These are phyloP conservation scores for Anolis apletophallus DNA, from an alignment of 2,797 vertebrate species.

Conservation along the genomic window DNA sequence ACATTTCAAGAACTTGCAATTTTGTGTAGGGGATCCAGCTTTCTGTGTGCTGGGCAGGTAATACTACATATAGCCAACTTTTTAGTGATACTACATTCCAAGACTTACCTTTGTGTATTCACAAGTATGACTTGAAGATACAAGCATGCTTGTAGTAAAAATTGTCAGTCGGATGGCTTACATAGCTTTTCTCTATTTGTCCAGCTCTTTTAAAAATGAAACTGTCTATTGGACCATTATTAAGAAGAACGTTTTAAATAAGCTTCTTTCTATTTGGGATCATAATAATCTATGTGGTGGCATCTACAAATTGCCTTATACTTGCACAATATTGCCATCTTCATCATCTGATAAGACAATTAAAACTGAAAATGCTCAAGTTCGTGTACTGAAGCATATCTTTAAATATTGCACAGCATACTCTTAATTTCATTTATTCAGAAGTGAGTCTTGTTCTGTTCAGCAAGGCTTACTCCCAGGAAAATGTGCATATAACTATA, in stretches of 20 bases:
- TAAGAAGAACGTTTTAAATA: neutral
- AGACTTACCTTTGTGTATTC: too few species aligned
- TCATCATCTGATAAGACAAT: neutral
- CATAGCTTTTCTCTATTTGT: neutral
- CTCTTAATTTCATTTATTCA: neutral
- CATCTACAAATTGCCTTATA: neutral
- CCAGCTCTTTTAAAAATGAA: neutral
- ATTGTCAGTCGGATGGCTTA: too few species aligned
- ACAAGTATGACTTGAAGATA: too few species aligned
- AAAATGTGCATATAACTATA: neutral
- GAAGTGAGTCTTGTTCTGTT: neutral
- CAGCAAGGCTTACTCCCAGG: neutral
- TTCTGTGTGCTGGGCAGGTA: neutral
- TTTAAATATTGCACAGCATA: neutral
- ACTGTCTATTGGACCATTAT: neutral
- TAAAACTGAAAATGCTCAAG: neutral
- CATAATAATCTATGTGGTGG: neutral
- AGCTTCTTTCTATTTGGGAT: neutral
- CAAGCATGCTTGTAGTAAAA: neutral
- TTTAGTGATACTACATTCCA: neutral
- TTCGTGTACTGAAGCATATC: neutral
- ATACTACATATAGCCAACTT: neutral
- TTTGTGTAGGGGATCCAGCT: neutral
- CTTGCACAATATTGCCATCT: too few species aligned
- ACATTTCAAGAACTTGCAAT: neutral